Evolutionary conservation across 2,888 invertebrate species (phyloP), one percentile per base, ranked within the genome.

Genomic region (Zelleria hepariella): DNA sequence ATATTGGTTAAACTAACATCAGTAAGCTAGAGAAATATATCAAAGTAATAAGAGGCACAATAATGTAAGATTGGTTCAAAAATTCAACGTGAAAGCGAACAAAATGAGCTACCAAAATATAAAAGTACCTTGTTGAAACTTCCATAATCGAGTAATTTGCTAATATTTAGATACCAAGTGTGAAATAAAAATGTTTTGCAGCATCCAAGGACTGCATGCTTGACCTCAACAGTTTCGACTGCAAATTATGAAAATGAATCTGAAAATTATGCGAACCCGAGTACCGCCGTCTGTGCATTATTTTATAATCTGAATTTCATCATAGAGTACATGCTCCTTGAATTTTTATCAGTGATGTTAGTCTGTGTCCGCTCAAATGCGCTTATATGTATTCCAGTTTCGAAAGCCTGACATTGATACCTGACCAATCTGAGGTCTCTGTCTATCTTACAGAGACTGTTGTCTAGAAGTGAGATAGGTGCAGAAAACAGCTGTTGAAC

Each of bases 161-260:
- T 10, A 2, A 15, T 42, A 42, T 42, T 3, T 42, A 42, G n/a
- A n/a, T 32, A 32, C 8, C 15, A 42, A 0, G 15, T 42, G 15
- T 42, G n/a, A n/a, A n/a, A n/a, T n/a, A n/a, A n/a, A n/a, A n/a
- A 42, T 42, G 32, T 42, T 42, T 4, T 42, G 4, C 5, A 42
- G 15, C 32, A 42, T 15, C 15, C 32, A 15, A 42, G 15, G 32
- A 42, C 32, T 68, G 66, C 67, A 63, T 67, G 70, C 73, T 71
- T 83, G 85, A 86, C 84, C 86, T 86, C 85, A 83, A 62, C 32
- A 71, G 67, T 68, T 71, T 76, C 63, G 75, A 75, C 77, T 86
- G 87, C 87, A 87, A 78, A 86, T 83, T 86, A 86, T 87, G 78
- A 77, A 78, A 87, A 87, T 86, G 79, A 81, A 86, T 86, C 79